Conservation (phyloP, 2,888 invertebrate species). For the Petrophora chlorosata region DNA sequence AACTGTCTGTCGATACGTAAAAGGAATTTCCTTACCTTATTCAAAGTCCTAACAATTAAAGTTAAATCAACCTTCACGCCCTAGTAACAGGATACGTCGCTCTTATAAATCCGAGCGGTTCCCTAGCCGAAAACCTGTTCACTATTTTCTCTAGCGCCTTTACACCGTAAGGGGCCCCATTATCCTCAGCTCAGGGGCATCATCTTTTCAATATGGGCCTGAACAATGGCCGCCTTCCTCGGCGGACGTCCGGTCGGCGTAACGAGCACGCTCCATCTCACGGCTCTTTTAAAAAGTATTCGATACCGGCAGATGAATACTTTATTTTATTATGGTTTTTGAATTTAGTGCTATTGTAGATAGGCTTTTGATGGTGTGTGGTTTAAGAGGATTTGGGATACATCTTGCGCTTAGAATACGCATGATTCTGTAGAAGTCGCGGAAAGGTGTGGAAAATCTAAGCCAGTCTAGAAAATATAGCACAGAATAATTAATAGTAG, state of each 20-base stretch:
- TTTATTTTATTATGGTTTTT: conserved; percentile 7
- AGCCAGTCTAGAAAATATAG: no score
- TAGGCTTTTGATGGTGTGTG: no score
- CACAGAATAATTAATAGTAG: no score
- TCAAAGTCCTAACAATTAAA: neutral
- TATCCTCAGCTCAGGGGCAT: conserved; percentile 65
- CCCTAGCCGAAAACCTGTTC: conserved; percentile 43
- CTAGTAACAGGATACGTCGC: conserved; percentile 14
- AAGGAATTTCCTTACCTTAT: no score
- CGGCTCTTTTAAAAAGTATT: conserved; percentile 47
- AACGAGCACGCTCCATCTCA: conserved; percentile 66
- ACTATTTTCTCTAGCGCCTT: conserved; percentile 50
- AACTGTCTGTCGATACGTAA: no score
- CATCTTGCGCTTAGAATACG: no score
- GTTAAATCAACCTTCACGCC: neutral
- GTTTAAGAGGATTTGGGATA: no score
- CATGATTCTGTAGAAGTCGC: no score
- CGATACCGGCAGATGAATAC: conserved; percentile 23
- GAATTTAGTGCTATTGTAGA: conserved; percentile 2
- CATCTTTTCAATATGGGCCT: conserved; percentile 76
- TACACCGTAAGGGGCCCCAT: conserved; percentile 49
- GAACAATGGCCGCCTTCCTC: conserved; percentile 72
- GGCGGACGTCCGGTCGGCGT: conserved; percentile 69
- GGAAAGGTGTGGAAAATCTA: no score
- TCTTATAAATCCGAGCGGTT: conserved; percentile 29